phyloP scores from a whole-genome alignment of 2,113 vertebrate species.

The Chunga burmeisteri region DNA sequence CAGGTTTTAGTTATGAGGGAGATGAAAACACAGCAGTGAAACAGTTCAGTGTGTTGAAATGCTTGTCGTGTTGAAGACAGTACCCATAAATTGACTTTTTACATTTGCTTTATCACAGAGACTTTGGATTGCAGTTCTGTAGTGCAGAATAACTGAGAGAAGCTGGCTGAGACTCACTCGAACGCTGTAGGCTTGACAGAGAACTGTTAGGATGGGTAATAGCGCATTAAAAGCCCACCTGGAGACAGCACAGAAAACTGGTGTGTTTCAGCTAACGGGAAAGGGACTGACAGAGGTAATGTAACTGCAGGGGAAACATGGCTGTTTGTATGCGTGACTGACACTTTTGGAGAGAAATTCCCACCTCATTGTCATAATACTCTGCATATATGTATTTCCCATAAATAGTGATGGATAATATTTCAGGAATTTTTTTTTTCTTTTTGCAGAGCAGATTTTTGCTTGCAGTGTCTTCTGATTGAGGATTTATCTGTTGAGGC shows the following conservation, averaged over 20 bases:
- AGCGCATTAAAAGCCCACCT: constrained; percentile 94
- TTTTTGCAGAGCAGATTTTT: neutral
- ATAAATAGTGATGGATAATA: neutral
- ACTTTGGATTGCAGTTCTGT: neutral
- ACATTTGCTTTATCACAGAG: neutral
- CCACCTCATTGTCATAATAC: neutral
- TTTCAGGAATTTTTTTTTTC: neutral
- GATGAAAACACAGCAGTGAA: neutral
- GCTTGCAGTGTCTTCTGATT: neutral
- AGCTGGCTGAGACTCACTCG: neutral
- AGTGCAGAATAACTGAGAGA: neutral
- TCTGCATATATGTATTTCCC: neutral
- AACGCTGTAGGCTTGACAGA: neutral
- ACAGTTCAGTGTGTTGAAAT: neutral
- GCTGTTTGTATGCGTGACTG: neutral
- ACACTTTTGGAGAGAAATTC: neutral
- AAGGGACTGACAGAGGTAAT: constrained; percentile 91
- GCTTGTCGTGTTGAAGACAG: neutral
- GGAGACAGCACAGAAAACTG: constrained; percentile 97
- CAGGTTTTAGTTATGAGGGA: neutral
- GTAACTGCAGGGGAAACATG: neutral
- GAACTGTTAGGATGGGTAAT: constrained; percentile 85
- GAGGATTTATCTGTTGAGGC: neutral
- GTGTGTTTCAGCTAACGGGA: constrained; percentile 93
- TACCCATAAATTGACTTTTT: neutral